Base-by-base conservation (phyloP, 2,888 invertebrate species). In the Blastobasis lacticolella region DNA sequence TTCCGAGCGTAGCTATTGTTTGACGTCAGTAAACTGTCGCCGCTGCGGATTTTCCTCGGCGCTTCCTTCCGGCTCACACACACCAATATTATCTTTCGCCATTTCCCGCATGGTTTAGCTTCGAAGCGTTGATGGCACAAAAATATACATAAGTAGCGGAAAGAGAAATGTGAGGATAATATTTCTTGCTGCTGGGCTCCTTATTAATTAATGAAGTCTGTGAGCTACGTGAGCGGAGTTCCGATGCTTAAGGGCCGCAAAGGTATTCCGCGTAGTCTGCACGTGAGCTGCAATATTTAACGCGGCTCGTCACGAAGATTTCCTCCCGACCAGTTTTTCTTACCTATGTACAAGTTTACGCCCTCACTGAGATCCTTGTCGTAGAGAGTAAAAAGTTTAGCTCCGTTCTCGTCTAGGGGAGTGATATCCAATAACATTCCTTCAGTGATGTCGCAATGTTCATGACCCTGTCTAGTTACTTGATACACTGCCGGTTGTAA, bases 341-440 rank as follows among this genome's bases (percentile, higher is more conserved):
- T 58, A 93, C 93, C 93, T 86, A 92, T 93, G 62, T 93, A 89
- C 64, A 93, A 89, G 83, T 93, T 93, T 70, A 91, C 91, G 58
- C 93, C 93, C 73, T 93, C 93, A 48, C 91, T 91, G 57, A 93
- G 89, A 75, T 93, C 93, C 78, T 93, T 93, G 74, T 93, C 93
- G 69, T 92, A 92, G 38, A 93, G 85, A 5, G 93, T 92, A 71
- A 93, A 91, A 59, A 93, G 88, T 66, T 92, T 92, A 23, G 81
- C 74, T 46, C 91, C 91, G 64, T 90, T 90, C 61, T 93, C 92
- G 64, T 91, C 90, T 56, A 93, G 86, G 8, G 92, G 92, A 48
- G 92, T 92, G 62, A 93, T 92, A 76, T 93, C 93, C 54, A 93
- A 78, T 8, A 92, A 80, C 71, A 91, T 91, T 49, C 93, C 93